Conservation (phyloP, 2,113 vertebrate species). For the Eptesicus fuscus region DNA sequence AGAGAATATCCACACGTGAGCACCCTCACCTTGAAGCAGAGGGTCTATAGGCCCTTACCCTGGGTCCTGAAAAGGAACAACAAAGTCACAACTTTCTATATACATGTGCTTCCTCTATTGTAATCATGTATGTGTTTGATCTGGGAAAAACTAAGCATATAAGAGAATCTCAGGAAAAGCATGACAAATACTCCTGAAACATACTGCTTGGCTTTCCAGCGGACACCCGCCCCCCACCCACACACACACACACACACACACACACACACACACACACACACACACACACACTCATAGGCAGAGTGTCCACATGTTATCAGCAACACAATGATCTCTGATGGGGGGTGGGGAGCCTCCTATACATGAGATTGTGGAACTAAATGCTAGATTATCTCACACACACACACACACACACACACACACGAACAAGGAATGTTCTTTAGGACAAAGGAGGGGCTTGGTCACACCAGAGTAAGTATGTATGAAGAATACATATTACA, state of each 20-base stretch:
- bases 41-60: not conserved
- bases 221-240: too few species aligned
- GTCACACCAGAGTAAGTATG: not conserved
- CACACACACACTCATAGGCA: too few species aligned
- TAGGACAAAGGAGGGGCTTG: not conserved
- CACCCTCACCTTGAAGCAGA: not conserved
- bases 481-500: not conserved
- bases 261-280: not conserved
- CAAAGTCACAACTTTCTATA: not conserved
- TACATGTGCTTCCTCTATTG: not conserved
- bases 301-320: not conserved
- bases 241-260: not conserved
- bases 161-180: not conserved
- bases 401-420: not conserved
- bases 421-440: not conserved
- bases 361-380: not conserved
- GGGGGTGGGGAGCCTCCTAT: not conserved
- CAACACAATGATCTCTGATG: not conserved
- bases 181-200: not conserved
- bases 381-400: not conserved
- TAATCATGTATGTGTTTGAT: not conserved
- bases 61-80: not conserved
- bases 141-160: not conserved
- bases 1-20: not conserved
- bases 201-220: not conserved